Base-by-base conservation (phyloP, 2,888 invertebrate species). In the Ditylenchus weischeri region DNA sequence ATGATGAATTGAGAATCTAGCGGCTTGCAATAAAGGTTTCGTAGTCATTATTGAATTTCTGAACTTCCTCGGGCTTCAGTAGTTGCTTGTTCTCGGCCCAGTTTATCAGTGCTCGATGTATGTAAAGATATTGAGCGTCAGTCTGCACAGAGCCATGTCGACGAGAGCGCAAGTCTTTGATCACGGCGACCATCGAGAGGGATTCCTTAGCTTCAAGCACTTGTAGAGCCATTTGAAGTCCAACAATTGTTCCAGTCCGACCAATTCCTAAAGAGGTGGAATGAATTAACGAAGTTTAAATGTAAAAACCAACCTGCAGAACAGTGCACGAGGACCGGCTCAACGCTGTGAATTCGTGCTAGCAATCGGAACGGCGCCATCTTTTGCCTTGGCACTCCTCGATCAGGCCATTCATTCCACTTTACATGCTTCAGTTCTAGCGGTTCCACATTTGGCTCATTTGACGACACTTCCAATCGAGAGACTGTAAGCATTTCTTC, bases 191-290 rank as follows among this genome's bases (percentile, higher is more conserved):
- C 70, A 73, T 57, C 10, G 29, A 57, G 13, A 72, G 60, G 51
- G 71, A 68, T 61, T 76, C 74, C 29, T 76, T 76, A 7, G 65
- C 68, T 38, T 51, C 51, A 51, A 77, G 62, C 61, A 70, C 69
- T 21, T 65, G 67, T 29, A 71, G 67, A 38, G 72, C 72, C 48
- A 77, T 70, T 47, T 78, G 76, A 19, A 78, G 69, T 0, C 77
- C 78, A 57, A 78, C 76, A 29, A 78, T 76, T 10, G 78, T 75
- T 3, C 78, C 78, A 11, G 77, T 77, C 13, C 78, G 71, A 35
- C 70, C 72, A 38, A 72, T 72, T 21, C 71, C 75, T 62, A 19
- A 7, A 62, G 2, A 43, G 13, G 8, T 3, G 13, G 8, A 43
- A 43, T 43, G n/a, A 29, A 29, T 2, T 5, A 29, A 29, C 3